Conservation (phyloP, 2,888 invertebrate genomes). For the Rhagonycha lutea region DNA sequence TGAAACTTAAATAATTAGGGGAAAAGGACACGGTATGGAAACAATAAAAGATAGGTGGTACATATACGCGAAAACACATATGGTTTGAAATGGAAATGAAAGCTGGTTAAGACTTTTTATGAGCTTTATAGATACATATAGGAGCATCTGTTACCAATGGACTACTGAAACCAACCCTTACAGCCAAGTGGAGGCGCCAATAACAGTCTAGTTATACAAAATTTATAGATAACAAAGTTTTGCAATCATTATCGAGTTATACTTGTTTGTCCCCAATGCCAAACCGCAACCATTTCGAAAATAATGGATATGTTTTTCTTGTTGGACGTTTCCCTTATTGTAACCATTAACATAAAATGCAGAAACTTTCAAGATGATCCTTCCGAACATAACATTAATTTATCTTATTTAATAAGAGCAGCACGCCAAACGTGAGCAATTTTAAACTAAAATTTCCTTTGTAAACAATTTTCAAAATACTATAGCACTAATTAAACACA, state of each 20-base stretch:
- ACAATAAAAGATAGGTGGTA: conserved; percentile 29
- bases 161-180: conserved; percentile 29
- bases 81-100: conserved; percentile 33
- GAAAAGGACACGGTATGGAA: neutral
- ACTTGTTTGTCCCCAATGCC: conserved; percentile 22
- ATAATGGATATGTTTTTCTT: conserved; percentile 1
- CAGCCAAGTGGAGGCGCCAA: conserved; percentile 28
- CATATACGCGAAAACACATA: conserved; percentile 22
- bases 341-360: neutral
- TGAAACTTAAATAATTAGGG: neutral
- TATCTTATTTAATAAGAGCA: neutral
- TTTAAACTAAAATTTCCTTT: neutral
- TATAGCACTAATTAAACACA: neutral
- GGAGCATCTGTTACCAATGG: conserved; percentile 32
- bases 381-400: neutral
- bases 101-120: conserved; percentile 37
- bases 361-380: neutral
- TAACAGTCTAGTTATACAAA: conserved; percentile 28
- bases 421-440: neutral
- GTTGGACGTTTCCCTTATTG: neutral
- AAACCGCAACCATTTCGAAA: conserved; percentile 5
- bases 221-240: conserved; percentile 28
- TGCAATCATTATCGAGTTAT: conserved; percentile 25
- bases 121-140: conserved; percentile 35
- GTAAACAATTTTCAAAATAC: neutral